A percentile compares a stretch with the other conserved stretches of the same genome.
Conservation (phyloP, 2,113 vertebrate genomes). For the Myanophis thanlyinensis region DNA sequence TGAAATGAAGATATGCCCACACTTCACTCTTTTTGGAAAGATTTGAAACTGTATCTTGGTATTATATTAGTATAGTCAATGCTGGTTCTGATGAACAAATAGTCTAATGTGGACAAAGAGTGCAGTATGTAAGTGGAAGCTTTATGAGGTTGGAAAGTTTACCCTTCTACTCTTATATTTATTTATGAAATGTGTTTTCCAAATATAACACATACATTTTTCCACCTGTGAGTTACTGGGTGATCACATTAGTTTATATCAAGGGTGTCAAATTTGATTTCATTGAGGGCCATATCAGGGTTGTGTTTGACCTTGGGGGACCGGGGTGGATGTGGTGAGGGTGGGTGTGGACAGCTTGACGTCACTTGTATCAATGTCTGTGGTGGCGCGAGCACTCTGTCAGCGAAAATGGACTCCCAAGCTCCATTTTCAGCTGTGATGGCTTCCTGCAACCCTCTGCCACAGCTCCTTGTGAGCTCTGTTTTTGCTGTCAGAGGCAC, state of each 20-base stretch:
- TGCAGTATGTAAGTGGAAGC: neutral
- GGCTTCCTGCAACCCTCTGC: too few species aligned
- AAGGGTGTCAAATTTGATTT: too few species aligned
- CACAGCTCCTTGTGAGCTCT: too few species aligned
- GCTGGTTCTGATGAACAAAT: neutral
- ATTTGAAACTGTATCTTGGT: neutral
- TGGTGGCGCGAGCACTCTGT: too few species aligned
- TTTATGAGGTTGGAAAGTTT: neutral
- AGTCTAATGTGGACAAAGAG: neutral
- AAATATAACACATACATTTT: neutral
- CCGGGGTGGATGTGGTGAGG: too few species aligned
- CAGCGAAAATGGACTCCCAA: too few species aligned
- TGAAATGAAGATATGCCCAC: neutral
- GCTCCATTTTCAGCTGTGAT: too few species aligned
- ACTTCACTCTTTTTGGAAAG: neutral
- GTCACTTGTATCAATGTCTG: too few species aligned
- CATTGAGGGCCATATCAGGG: too few species aligned
- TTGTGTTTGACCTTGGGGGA: too few species aligned
- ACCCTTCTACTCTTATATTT: neutral
- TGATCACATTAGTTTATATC: neutral
- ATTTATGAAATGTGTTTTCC: neutral
- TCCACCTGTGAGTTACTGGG: neutral
- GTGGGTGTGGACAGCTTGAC: too few species aligned
- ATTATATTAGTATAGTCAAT: neutral
- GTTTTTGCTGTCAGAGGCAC: too few species aligned